phyloP scores from a whole-genome alignment of 2,113 vertebrate species.

The Gila orcuttii region DNA sequence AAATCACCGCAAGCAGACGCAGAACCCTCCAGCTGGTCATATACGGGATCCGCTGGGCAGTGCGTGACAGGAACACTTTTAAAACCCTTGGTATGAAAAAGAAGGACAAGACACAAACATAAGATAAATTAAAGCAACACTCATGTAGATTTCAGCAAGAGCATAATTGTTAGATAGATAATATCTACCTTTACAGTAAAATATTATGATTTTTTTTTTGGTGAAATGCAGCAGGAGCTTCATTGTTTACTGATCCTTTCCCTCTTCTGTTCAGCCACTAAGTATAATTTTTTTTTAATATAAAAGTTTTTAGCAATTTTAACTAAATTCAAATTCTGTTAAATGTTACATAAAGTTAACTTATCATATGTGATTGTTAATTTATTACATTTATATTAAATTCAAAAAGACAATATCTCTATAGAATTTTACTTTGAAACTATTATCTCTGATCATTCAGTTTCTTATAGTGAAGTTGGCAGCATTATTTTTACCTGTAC shows the following conservation, averaged over 20 bases:
- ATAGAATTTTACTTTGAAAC: background rate
- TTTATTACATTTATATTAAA: background rate
- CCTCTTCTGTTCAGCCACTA: no score
- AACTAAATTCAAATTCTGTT: no score
- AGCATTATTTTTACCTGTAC: constrained; percentile 84
- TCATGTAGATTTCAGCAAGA: background rate
- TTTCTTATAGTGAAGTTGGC: background rate
- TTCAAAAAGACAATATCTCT: background rate
- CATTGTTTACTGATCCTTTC: no score
- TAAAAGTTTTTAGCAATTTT: no score
- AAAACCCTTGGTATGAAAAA: constrained; percentile 80
- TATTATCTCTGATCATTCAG: background rate
- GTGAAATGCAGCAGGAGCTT: no score
- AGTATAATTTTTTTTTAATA: no score
- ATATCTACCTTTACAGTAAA: no score
- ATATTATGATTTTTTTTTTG: no score
- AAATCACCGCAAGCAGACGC: constrained; percentile 88
- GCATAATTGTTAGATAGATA: background rate
- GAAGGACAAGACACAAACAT: constrained; percentile 39
- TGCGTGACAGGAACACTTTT: constrained; percentile 96
- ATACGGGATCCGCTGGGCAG: constrained; percentile 93
- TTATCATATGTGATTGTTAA: background rate
- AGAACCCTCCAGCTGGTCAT: constrained; percentile 96
- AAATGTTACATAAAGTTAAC: no score
- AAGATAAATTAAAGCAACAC: background rate